Evolutionary conservation across 2,888 invertebrate genomes (phyloP), one percentile per base, ranked within the genome.

Genomic region (Dione juno): DNA sequence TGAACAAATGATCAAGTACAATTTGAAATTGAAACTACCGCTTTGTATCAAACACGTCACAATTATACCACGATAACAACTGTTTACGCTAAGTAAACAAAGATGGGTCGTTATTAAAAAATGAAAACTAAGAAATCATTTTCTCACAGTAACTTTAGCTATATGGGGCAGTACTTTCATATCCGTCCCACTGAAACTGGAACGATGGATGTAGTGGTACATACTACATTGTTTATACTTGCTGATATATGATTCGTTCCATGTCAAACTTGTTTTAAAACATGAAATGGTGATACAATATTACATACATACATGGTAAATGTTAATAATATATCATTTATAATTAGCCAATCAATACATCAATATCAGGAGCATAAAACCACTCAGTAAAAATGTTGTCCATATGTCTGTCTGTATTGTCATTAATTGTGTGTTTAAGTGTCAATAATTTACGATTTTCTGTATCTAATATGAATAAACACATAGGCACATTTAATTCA

Each of bases 251-350:
- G 68, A 65, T 57, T 48, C 58, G 53, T 67, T 65, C 65, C 70
- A 69, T 37, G 74, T 74, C 69, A 70, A 72, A 64, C 67, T 58
- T 41, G 59, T 75, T 73, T 73, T 74, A 76, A 71, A 74, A 69
- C 35, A n/a, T 14, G n/a, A n/a, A 54, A 1, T 35, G n/a, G n/a
- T n/a, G 9, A 37, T 37, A n/a, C 6, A 13, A 37, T 8, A n/a
- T 35, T n/a, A 28, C 35, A 35, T n/a, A 28, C 35, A 35, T 2
- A 3, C 16, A 35, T 37, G 35, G n/a, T 35, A n/a, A 35, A 54
- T 35, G 3, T 37, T 35, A 35, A 54, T 10, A 37, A 45, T 45
- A 2, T 3, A 28, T 3, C 28, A 28, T 28, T 28, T n/a, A n/a
- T n/a, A n/a, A n/a, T n/a, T n/a, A n/a, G 28, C 28, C 2, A 28